phyloP scores from a whole-genome alignment of 2,113 vertebrate species.

The Marmota flaviventris region DNA sequence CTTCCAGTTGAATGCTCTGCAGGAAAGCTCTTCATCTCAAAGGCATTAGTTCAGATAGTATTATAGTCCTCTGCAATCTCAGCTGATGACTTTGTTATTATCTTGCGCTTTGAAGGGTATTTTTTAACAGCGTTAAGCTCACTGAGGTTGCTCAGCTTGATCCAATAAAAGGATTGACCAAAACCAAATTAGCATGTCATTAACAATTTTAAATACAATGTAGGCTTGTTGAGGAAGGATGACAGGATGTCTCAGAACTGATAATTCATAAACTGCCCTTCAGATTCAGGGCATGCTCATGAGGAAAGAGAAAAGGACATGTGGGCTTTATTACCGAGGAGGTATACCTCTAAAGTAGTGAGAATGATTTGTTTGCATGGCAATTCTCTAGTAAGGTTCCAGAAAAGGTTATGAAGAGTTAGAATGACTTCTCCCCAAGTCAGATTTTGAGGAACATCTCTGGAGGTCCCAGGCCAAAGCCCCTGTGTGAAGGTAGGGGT shows the following conservation, averaged over 20 bases:
- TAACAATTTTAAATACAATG: constrained; percentile 53
- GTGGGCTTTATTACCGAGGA: constrained; percentile 14
- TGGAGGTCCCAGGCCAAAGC: not conserved
- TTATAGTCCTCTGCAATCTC: not conserved
- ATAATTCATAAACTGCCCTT: constrained; percentile 55
- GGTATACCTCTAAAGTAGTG: not conserved
- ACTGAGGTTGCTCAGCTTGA: constrained; percentile 28
- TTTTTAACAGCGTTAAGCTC: constrained; percentile 43
- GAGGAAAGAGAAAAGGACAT: not conserved
- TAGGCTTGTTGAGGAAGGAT: not conserved
- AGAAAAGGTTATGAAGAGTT: not conserved
- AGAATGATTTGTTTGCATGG: not conserved
- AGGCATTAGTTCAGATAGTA: not conserved
- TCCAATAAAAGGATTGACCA: constrained; percentile 48
- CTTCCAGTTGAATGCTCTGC: not conserved
- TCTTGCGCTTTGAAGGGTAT: not conserved
- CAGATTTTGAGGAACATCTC: not conserved
- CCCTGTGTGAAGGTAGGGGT: not conserved
- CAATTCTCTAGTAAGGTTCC: constrained; percentile 10
- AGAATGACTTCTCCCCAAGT: not conserved
- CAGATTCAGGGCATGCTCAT: constrained; percentile 21
- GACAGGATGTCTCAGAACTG: constrained; percentile 40
- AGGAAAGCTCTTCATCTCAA: constrained; percentile 17
- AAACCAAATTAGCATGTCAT: constrained; percentile 62
- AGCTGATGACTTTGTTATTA: not conserved